Evolutionary conservation across 2,888 invertebrate genomes (phyloP).

Genomic region (Microdon myrmicae): DNA sequence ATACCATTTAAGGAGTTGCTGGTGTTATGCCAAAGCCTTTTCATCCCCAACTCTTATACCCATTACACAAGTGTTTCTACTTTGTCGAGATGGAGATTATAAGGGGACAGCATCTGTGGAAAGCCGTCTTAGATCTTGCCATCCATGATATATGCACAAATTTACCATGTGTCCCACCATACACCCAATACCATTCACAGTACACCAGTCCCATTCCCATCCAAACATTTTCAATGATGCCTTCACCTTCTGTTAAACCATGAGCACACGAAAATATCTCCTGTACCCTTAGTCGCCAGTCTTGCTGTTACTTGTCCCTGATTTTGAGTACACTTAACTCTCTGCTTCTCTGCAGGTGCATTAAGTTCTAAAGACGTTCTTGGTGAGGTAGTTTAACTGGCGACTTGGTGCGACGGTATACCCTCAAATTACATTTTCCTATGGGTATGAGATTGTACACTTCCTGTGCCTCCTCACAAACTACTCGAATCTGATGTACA

Average conservation of each 20-base stretch:
- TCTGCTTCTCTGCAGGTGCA: conserved; percentile 46
- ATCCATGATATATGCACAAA: conserved; percentile 48
- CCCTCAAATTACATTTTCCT: conserved; percentile 50
- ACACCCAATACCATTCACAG: too few relatives aligned
- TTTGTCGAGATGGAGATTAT: conserved; percentile 14
- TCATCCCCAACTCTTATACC: conserved; percentile 26
- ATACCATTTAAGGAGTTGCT: conserved; percentile 43
- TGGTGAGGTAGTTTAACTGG: neutral
- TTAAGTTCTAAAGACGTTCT: conserved; percentile 41
- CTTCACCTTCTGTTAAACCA: conserved; percentile 32
- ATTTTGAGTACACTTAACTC: conserved; percentile 36
- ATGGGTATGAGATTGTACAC: conserved; percentile 42
- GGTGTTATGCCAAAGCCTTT: conserved; percentile 42
- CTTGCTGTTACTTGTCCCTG: too few relatives aligned
- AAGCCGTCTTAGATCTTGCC: conserved; percentile 42
- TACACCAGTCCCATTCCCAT: conserved; percentile 4
- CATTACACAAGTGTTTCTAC: conserved; percentile 31
- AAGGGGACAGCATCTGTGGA: conserved; percentile 38
- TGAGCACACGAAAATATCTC: conserved; percentile 49
- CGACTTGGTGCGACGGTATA: conserved; percentile 1
- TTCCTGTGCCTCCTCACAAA: conserved; percentile 22
- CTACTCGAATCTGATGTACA: too few relatives aligned
- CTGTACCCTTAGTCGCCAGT: conserved; percentile 24
- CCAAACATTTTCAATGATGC: too few relatives aligned
- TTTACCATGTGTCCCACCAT: conserved; percentile 40